These are phyloP conservation scores for Drosophila truncata DNA, from an alignment of 1,140 invertebrate genomes.

Conservation along the genomic window DNA sequence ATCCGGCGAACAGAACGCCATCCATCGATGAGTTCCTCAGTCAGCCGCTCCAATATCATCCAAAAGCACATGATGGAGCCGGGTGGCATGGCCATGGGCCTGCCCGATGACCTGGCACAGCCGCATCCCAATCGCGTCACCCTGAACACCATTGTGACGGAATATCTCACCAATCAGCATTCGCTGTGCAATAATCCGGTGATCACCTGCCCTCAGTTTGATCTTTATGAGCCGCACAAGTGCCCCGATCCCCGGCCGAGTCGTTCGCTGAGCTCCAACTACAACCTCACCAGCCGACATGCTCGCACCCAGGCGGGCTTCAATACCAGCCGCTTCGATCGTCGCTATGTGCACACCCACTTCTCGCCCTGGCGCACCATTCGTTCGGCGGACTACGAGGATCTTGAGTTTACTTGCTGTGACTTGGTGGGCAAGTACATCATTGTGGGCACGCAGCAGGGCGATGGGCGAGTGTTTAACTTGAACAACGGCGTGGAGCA, in stretches of 20 bases:
- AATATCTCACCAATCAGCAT: constrained; percentile 98
- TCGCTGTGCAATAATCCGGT: constrained; percentile 97
- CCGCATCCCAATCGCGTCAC: constrained; percentile 87
- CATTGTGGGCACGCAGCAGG: constrained; percentile 93
- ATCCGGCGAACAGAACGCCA: constrained; percentile 53
- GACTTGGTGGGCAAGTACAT: constrained; percentile 90
- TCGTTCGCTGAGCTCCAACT: constrained; percentile 88
- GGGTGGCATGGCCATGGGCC: constrained; percentile 32
- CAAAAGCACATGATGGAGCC: constrained; percentile 88
- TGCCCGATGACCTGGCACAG: constrained; percentile 41
- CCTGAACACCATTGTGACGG: constrained; percentile 96
- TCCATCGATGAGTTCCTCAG: constrained; percentile 38
- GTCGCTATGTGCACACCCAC: constrained; percentile 94
- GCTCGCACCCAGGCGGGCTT: constrained; percentile 87
- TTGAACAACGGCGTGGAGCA: constrained; percentile 92
- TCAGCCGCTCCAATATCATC: constrained; percentile 86
- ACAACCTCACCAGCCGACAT: constrained; percentile 89
- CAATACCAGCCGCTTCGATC: constrained; percentile 88
- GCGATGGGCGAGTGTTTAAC: constrained; percentile 95
- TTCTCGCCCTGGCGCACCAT: constrained; percentile 95
- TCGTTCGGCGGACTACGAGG: constrained; percentile 90
- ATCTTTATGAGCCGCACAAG: constrained; percentile 95
- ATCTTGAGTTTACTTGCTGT: constrained; percentile 92
- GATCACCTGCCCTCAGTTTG: constrained; percentile 96
- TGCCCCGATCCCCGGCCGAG: constrained; percentile 95